phyloP scores from a whole-genome alignment of 2,888 invertebrate genomes.

The Vannuccia rotundouncinata region DNA sequence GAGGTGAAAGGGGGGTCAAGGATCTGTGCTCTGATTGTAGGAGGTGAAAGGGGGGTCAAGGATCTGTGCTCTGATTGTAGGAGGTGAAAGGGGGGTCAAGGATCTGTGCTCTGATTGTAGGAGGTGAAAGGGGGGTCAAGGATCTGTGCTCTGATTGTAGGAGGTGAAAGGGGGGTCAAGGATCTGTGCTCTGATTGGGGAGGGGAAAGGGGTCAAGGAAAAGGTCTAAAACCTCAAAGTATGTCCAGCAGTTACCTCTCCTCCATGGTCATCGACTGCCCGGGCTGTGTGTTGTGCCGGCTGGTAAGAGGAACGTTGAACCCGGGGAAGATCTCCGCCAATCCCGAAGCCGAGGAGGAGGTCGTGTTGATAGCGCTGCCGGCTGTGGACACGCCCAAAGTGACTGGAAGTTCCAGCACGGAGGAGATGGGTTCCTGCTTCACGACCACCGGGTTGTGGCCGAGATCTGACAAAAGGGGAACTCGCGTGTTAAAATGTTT shows the following conservation, averaged over 20 bases:
- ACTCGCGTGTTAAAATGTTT: no score
- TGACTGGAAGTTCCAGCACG: neutral
- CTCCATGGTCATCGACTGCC: conserved; percentile 9
- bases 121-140: no score
- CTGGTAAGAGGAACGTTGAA: neutral
- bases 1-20: no score
- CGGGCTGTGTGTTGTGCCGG: neutral
- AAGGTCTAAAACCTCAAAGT: neutral
- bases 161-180: no score
- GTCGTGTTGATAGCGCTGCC: neutral
- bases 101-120: no score
- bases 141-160: no score
- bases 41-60: no score
- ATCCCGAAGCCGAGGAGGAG: neutral
- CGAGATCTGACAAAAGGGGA: neutral
- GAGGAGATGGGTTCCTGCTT: neutral
- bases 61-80: no score
- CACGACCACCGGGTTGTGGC: neutral
- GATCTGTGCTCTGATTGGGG: no score
- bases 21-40: no score
- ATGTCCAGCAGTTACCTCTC: neutral
- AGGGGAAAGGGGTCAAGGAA: no score
- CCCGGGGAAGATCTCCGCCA: neutral
- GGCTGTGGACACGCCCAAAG: neutral
- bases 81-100: no score